Evolutionary conservation across 2,888 invertebrate species (phyloP), one percentile per base, ranked within the genome.

Genomic region (Abrostola tripartita): DNA sequence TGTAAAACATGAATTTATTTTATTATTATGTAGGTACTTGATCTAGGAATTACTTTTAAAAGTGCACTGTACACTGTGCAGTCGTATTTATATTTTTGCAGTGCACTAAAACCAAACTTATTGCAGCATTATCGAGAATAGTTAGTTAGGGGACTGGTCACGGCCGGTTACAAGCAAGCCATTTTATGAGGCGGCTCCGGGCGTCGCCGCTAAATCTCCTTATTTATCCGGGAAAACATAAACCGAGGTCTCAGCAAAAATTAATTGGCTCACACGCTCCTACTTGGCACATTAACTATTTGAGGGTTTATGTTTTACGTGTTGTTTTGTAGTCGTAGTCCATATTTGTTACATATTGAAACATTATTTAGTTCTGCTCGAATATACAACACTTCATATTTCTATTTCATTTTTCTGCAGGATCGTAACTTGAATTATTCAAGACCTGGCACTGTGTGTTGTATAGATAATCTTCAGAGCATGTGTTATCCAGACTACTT

Each of bases 171-270:
- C 91, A 89, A 91, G 88, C 88, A 82, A 85, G 88, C 88, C 85
- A 87, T 89, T 92, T 93, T 92, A 92, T 86, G 92, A 88, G 90
- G 80, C 82, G 85, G 89, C 88, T 86, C 86, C 85, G 86, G 88
- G 87, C 90, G 87, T 87, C 86, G 87, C 85, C 87, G 91, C 92
- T 91, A 92, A 93, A 93, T 92, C 93, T 93, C 87, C 92, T 93
- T 93, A 93, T 93, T 93, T 93, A 93, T 93, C 92, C 91, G 88
- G 88, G 88, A 90, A 88, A 91, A 92, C 92, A 93, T 93, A 94
- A 94, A 94, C 88, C 88, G 88, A 86, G 89, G 90, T 90, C 89
- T 91, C 90, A 87, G 90, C 91, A 92, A 92, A 93, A 92, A 93
- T 92, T 94, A 93, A 94, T 94, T 94, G 93, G 91, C 90, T 88